Evolutionary conservation across 2,888 invertebrate genomes (phyloP).

Genomic region (Osedax frankpressi): DNA sequence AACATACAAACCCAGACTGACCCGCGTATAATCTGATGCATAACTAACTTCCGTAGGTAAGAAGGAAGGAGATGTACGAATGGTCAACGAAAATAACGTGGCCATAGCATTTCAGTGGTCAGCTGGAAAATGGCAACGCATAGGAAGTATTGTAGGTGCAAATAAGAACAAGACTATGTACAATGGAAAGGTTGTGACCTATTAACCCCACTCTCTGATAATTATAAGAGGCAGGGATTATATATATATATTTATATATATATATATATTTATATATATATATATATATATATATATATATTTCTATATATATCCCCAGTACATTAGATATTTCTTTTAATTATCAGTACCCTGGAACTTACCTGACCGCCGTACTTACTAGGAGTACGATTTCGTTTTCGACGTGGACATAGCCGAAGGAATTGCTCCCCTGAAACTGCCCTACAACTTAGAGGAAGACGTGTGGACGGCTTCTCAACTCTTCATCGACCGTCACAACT

Average conservation of each 20-base stretch:
- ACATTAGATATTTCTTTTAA: too few relatives aligned
- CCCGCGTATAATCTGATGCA: too few relatives aligned
- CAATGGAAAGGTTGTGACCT: slow-evolving; percentile 70
- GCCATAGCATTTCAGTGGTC: slow-evolving; percentile 62
- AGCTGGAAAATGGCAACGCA: slow-evolving; percentile 58
- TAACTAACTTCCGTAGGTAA: too few relatives aligned
- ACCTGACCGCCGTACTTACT: slow-evolving; percentile 12
- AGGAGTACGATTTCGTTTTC: slow-evolving; percentile 87
- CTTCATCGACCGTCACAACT: slow-evolving; percentile 70
- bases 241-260: too few relatives aligned
- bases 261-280: too few relatives aligned
- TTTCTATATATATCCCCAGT: too few relatives aligned
- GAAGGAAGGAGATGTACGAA: slow-evolving; percentile 67
- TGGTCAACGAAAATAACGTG: slow-evolving; percentile 59
- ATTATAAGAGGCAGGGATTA: too few relatives aligned
- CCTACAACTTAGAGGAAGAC: slow-evolving; percentile 77
- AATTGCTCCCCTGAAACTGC: slow-evolving; percentile 71
- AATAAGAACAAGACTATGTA: slow-evolving; percentile 36
- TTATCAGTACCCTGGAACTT: too few relatives aligned
- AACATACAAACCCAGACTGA: too few relatives aligned
- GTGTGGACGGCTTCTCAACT: slow-evolving; percentile 80
- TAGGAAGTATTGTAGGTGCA: slow-evolving; percentile 76
- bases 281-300: too few relatives aligned
- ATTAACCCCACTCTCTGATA: too few relatives aligned
- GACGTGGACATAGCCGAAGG: slow-evolving; percentile 87